Base-by-base conservation (phyloP, 2,113 vertebrate species). In the Condylura cristata region DNA sequence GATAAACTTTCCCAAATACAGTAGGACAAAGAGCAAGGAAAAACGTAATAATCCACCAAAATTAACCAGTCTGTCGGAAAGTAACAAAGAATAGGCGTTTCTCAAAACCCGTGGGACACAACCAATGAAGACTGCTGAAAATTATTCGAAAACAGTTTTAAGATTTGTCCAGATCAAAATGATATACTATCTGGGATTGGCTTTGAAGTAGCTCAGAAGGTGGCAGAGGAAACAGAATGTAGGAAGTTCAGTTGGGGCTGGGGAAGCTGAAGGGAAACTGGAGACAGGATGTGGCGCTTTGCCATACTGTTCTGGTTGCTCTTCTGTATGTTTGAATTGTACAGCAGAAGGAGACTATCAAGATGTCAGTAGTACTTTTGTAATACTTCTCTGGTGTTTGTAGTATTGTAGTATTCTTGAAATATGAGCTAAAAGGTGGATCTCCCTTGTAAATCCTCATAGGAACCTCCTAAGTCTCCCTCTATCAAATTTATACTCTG, bases 1-100 rank as follows among this genome's bases (percentile, higher is more conserved):
- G 34, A 39, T 8, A 51, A 13, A 32, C 41, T 74, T 66, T 68
- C 20, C 37, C 60, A 63, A 85, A 75, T 68, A 61, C 32, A 28
- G 53, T 60, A 79, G 58, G 28, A 81, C 68, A 89, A 86, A 28
- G 68, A 58, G 32, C 17, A 86, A 94, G 71, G 30, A 91, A 82
- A 85, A 70, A 51, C 39, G 44, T 4, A 63, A 9, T 76, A 53
- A 61, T 4, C 1, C 0, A 51, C 13, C 14, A 51, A 51, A 51
- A 17, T 2, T 51, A 17, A 51, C 48, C 48, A 51, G 48, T 51
- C 48, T 51, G 48, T 51, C 17, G 66, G 10, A 89, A 87, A 70
- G 17, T 8, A 76, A 61, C 34, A 51, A 93, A 70, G 24, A 70
- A 17, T 78, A 20, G 76, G 10, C 86, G 32, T 32, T 71, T 32